These are phyloP conservation scores for Thaleichthys pacificus DNA, from an alignment of 2,797 vertebrate species.

Conservation along the genomic window DNA sequence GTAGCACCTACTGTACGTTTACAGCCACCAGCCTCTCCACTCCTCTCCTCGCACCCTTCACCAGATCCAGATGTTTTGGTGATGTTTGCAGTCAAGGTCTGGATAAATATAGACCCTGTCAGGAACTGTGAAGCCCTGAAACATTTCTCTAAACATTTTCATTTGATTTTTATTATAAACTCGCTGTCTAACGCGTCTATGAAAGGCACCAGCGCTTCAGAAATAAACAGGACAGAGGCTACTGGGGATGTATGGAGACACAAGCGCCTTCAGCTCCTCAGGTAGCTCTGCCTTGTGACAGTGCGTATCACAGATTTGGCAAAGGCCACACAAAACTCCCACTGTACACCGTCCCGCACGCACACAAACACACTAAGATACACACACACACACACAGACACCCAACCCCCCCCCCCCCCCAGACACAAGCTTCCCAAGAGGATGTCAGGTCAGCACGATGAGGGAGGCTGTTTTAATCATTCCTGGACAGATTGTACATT, in stretches of 20 bases:
- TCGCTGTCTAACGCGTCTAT: slow-evolving; percentile 38
- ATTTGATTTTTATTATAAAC: slow-evolving; percentile 64
- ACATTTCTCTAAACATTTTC: slow-evolving; percentile 45
- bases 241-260: slow-evolving; percentile 27
- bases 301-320: background rate
- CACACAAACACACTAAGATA: background rate
- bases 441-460: slow-evolving; percentile 44
- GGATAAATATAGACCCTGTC: slow-evolving; percentile 60
- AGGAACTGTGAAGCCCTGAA: slow-evolving; percentile 45
- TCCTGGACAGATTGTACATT: slow-evolving; percentile 50
- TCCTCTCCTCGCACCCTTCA: slow-evolving; percentile 31
- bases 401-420: slow-evolving; percentile 6
- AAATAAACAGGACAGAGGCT: slow-evolving; percentile 44
- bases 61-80: slow-evolving; percentile 60
- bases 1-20: slow-evolving; percentile 60
- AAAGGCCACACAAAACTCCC: background rate
- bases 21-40: slow-evolving; percentile 27
- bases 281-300: slow-evolving; percentile 3
- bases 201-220: slow-evolving; percentile 33
- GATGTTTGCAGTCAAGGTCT: slow-evolving; percentile 45
- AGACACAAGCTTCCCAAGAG: slow-evolving; percentile 40
- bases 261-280: slow-evolving; percentile 34
- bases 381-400: slow-evolving; percentile 9
- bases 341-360: background rate
- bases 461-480: slow-evolving; percentile 44